Evolutionary conservation across 2,113 vertebrate genomes (phyloP), one percentile per base, ranked within the genome.

Genomic region (Alligator mississippiensis): DNA sequence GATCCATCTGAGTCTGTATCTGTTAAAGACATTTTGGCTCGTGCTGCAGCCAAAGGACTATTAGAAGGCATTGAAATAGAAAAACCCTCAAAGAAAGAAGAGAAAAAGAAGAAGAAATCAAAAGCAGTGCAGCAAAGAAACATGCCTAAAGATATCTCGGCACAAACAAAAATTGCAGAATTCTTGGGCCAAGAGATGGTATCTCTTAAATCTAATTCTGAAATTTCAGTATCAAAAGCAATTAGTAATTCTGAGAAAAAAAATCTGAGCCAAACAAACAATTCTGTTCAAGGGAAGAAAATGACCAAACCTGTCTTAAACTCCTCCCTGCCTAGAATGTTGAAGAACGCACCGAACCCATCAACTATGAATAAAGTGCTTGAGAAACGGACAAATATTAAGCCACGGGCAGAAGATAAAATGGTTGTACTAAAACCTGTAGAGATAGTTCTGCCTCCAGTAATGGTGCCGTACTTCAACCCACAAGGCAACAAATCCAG

Each of bases 41-140:
- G 97, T 1, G 98, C 98, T 61, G 97, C 98, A 19, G 97, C 98
- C 27, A 98, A 98, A 81, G 98, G 97, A 54, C 92, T 99, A 4
- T 91, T 98, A 88, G 98, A 98, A 2, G 96, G 94, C 66, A 93
- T 97, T 21, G 90, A 92, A 54, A 77, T 92, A 80, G 96, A 90
- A 59, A 97, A 97, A 93, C 84, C 90, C 21, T 24, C 96, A 72
- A 98, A 97, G 94, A 97, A 97, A 85, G 94, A 98, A 63, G 93
- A 88, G 77, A 95, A 95, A 85, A 91, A 81, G 77, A 98, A 96
- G 84, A 98, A 96, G 75, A 34, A 93, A 28, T 1, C 78, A 2
- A 98, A 97, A 95, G 54, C 38, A 61, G 22, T 66, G 4, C 61
- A 38, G n/a, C 27, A 11, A 10, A 88, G n/a, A 93, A 54, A 2